A percentile compares a stretch with the other conserved stretches of the same genome.
phyloP scores from a whole-genome alignment of 2,888 invertebrate genomes.

The Acanthacorydalis orientalis region DNA sequence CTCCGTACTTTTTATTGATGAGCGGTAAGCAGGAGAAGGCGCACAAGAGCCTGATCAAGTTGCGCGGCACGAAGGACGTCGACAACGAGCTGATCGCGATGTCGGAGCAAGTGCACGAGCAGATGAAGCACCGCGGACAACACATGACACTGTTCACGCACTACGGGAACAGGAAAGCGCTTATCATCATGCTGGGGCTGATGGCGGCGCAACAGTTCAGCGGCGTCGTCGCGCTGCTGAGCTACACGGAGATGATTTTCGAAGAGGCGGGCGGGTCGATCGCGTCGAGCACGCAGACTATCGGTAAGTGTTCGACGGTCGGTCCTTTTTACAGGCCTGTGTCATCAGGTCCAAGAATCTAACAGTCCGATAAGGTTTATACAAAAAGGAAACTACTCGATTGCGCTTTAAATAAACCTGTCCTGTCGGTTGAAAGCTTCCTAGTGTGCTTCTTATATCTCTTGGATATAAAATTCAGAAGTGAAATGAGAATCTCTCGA shows the following conservation, averaged over 20 bases:
- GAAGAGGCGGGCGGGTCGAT: slow-evolving; percentile 21
- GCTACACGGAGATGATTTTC: slow-evolving; percentile 40
- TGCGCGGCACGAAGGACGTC: slow-evolving; percentile 14
- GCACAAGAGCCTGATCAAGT: not conserved
- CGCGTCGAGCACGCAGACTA: slow-evolving; percentile 30
- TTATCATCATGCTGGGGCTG: slow-evolving; percentile 8
- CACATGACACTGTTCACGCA: slow-evolving; percentile 7
- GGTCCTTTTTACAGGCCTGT: not conserved
- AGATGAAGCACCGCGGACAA: slow-evolving; percentile 7
- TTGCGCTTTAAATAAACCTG: too few species aligned
- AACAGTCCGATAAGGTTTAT: not conserved
- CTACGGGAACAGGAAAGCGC: slow-evolving; percentile 9
- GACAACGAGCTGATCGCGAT: slow-evolving; percentile 9
- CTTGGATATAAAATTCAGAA: too few species aligned
- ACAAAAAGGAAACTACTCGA: too few species aligned
- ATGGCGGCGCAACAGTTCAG: slow-evolving; percentile 9
- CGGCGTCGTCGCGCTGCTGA: slow-evolving; percentile 31
- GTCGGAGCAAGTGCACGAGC: slow-evolving; percentile 3
- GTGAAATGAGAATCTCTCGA: too few species aligned
- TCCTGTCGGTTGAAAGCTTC: too few species aligned
- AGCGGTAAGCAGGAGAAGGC: slow-evolving; percentile 1
- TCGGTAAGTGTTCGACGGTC: slow-evolving; percentile 11
- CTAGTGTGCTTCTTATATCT: too few species aligned
- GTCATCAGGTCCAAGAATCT: not conserved
- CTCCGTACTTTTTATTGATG: slow-evolving; percentile 14